Conservation (phyloP, 2,888 invertebrate species). For the Oligia latruncula region DNA sequence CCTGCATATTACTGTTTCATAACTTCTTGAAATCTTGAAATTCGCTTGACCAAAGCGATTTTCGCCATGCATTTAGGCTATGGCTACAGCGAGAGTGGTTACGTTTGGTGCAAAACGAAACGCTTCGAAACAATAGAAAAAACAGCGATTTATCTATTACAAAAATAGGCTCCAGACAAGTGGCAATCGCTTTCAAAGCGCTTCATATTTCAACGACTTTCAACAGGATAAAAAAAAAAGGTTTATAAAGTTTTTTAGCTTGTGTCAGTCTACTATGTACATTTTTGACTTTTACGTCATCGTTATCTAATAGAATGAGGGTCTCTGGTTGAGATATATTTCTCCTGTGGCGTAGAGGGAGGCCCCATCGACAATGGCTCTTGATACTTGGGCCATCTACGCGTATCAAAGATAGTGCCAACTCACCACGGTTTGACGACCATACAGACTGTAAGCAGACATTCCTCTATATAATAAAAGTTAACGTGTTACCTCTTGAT, state of each 20-base stretch:
- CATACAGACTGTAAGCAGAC: constrained; percentile 59
- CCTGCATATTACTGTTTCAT: not conserved
- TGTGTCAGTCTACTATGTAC: not conserved
- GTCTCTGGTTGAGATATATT: not conserved
- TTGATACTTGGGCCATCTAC: constrained; percentile 61
- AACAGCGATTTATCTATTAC: not conserved
- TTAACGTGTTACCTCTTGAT: constrained; percentile 82
- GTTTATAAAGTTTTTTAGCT: not conserved
- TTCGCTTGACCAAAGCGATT: too few species aligned
- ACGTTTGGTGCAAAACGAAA: not conserved
- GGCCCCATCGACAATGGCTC: not conserved
- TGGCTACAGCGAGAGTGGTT: not conserved
- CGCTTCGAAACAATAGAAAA: too few species aligned
- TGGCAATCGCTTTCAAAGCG: not conserved
- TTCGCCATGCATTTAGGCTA: not conserved
- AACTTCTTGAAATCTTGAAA: not conserved
- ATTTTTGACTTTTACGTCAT: not conserved
- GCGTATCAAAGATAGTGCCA: constrained; percentile 76
- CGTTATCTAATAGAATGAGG: not conserved
- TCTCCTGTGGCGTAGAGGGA: not conserved
- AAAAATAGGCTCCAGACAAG: not conserved
- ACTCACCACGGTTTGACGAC: constrained; percentile 81
- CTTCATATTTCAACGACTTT: not conserved
- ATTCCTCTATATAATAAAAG: constrained; percentile 76
- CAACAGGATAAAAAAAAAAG: too few species aligned